Conservation (phyloP, 2,113 vertebrate genomes). For the Caracal caracal region DNA sequence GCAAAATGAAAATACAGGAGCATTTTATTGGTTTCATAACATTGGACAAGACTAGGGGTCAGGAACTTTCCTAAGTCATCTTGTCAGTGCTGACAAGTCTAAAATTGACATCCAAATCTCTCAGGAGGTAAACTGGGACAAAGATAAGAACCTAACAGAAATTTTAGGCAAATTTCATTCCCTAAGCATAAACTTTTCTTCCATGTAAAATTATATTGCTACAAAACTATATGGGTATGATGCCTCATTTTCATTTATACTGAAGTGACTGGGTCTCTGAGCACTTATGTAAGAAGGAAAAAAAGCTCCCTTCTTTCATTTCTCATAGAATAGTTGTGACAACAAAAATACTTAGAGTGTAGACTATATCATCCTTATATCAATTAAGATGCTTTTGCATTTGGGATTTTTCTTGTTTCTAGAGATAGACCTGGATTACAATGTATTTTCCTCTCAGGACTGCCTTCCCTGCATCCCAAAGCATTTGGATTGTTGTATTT, state of each 20-base stretch:
- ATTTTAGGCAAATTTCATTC: slow-evolving; percentile 5
- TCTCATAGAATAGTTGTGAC: neutral
- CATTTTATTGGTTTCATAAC: slow-evolving; percentile 50
- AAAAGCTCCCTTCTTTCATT: neutral
- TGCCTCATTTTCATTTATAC: neutral
- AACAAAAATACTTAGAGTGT: neutral
- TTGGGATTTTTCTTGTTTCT: too few species aligned
- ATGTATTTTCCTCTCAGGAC: too few species aligned
- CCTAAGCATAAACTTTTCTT: neutral
- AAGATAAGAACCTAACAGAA: neutral
- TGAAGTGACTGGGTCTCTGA: neutral
- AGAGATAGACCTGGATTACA: too few species aligned
- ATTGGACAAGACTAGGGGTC: neutral
- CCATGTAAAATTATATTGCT: slow-evolving; percentile 10
- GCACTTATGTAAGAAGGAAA: neutral
- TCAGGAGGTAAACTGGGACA: neutral
- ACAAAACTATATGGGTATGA: neutral
- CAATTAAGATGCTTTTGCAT: neutral
- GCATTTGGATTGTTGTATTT: too few species aligned
- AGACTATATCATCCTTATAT: neutral
- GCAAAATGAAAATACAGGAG: slow-evolving; percentile 48
- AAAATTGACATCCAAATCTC: neutral
- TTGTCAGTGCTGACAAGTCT: neutral
- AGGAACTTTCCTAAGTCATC: neutral
- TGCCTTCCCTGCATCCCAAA: too few species aligned